These are phyloP conservation scores for Pheosia tremula DNA, from an alignment of 2,888 invertebrate genomes.

Conservation along the genomic window DNA sequence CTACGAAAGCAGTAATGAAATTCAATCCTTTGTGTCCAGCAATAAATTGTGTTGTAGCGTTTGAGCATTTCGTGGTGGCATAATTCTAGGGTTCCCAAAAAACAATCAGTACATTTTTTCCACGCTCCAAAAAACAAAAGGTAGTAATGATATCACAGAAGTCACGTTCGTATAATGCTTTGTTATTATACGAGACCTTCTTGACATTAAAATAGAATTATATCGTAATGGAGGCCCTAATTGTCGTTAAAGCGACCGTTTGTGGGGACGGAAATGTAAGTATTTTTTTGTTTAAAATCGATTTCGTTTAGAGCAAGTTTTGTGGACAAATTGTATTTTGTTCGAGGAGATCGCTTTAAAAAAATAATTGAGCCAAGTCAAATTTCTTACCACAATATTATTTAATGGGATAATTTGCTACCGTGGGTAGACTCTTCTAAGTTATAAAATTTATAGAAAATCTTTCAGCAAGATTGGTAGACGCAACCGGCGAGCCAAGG, in stretches of 20 bases:
- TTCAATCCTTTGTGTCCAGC: background rate
- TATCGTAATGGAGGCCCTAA: slow-evolving; percentile 64
- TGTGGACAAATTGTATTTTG: slow-evolving; percentile 48
- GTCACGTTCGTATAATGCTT: slow-evolving; percentile 73
- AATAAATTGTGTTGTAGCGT: background rate
- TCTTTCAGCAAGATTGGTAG: too few species aligned
- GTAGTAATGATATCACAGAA: slow-evolving; percentile 70
- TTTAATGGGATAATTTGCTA: slow-evolving; percentile 10
- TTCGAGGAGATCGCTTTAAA: slow-evolving; percentile 27
- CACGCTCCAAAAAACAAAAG: slow-evolving; percentile 49
- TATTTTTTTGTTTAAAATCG: slow-evolving; percentile 65
- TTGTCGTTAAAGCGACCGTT: slow-evolving; percentile 72
- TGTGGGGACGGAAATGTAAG: slow-evolving; percentile 67
- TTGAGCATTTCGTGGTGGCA: slow-evolving; percentile 6
- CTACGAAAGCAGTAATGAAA: slow-evolving; percentile 16
- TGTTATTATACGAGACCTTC: slow-evolving; percentile 61
- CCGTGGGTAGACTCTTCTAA: slow-evolving; percentile 5
- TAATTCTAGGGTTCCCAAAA: slow-evolving; percentile 36
- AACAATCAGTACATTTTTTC: slow-evolving; percentile 35
- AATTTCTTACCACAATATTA: background rate
- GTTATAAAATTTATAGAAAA: too few species aligned
- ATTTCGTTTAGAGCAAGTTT: slow-evolving; percentile 68
- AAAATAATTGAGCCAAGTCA: slow-evolving; percentile 27
- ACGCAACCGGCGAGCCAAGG: too few species aligned
- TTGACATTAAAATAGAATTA: slow-evolving; percentile 76